phyloP scores from a whole-genome alignment of 2,113 vertebrate species.

The Neopipo cinnamomea region DNA sequence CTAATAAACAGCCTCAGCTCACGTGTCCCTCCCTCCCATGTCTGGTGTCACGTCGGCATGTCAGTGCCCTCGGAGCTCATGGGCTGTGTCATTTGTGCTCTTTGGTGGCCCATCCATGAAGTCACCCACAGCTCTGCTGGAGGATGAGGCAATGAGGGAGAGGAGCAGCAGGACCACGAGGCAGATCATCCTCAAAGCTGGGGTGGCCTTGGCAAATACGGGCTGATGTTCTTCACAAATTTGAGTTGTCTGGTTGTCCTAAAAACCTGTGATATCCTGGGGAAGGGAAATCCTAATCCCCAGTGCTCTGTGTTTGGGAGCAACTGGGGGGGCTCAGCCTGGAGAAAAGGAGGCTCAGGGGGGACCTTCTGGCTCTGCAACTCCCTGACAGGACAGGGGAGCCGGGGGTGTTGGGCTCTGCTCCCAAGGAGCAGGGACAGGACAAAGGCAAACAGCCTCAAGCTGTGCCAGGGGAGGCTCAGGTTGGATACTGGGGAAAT shows the following conservation, averaged over 20 bases:
- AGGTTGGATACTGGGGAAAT: background rate
- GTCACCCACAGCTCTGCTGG: background rate
- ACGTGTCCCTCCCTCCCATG: background rate
- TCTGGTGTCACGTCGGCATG: background rate
- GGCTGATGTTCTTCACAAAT: background rate
- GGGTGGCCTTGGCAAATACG: background rate
- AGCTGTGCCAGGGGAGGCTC: background rate
- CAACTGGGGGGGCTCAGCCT: background rate
- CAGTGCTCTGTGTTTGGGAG: background rate
- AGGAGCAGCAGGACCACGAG: fast-evolving
- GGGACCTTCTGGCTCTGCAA: background rate
- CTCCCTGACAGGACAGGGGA: background rate
- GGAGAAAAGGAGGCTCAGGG: background rate
- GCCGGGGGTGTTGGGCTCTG: background rate
- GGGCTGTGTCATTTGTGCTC: too few relatives aligned
- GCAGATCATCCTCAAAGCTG: background rate
- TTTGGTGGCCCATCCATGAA: fast-evolving
- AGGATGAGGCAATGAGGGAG: background rate
- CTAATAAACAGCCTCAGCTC: conserved; percentile 2
- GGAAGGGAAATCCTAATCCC: background rate
- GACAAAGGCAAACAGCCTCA: background rate
- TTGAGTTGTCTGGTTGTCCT: background rate
- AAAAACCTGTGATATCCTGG: background rate
- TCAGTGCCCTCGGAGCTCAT: background rate
- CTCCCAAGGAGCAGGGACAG: background rate